Base-by-base conservation (phyloP, 2,888 invertebrate species). In the Harpalus rufipes region DNA sequence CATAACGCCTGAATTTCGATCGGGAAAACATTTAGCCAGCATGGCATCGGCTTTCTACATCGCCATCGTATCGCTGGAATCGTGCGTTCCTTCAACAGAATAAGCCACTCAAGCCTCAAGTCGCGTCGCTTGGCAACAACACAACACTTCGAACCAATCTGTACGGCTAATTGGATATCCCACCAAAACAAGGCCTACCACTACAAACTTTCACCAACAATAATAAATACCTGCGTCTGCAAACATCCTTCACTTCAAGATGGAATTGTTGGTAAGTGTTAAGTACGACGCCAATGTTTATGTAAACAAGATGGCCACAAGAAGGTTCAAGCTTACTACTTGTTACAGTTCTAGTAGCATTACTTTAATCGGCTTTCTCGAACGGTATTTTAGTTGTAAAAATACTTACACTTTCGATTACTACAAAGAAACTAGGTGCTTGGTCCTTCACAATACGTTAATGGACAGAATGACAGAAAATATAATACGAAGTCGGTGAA, bases 101-200 rank as follows among this genome's bases (percentile, higher is more conserved):
- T 84, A 84, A 84, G 78, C 84, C 84, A 84, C 84, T 84, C 84
- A 78, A 84, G 78, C 25, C 84, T 78, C 84, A 39, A 78, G 78
- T 61, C 32, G 44, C 78, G 84, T 84, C 84, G 84, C 59, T 74
- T 78, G 78, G 84, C 58, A 84, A 84, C 84, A 65, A 14, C 74
- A n/a, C 41, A 32, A n/a, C 61, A 39, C 58, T 51, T 12, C 21
- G 58, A 79, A 79, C 79, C 79, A 79, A 79, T 79, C 79, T 63
- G 80, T 63, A 74, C 41, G 41, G 80, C 80, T 80, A 80, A 80
- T 80, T 80, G 80, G 80, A 80, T 80, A 80, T 39, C 56, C 16
- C 16, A 63, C 80, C 63, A 80, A 80, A 80, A 80, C 80, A 80
- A 80, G 44, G 44, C 44, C 44, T 51, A 51, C 44, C 44, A 51